Evolutionary conservation across 2,797 vertebrate species (phyloP).

Genomic region (Enteromius treurensis): DNA sequence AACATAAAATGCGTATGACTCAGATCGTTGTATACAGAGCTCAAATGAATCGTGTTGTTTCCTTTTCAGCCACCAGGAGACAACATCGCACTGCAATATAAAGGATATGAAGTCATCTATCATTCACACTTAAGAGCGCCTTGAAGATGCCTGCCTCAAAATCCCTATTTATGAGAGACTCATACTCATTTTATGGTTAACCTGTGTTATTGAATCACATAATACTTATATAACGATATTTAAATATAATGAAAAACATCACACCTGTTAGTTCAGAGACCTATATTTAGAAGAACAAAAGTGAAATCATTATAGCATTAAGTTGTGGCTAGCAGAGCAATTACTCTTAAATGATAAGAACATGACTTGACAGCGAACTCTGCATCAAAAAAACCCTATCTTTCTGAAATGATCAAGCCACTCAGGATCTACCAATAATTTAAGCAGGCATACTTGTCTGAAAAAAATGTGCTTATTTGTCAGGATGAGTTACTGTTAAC

Average conservation of each 20-base stretch:
- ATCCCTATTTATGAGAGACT: neutral
- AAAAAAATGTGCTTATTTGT: neutral
- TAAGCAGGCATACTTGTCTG: slow-evolving; percentile 6
- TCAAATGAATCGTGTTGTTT: neutral
- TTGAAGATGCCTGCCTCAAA: slow-evolving; percentile 1
- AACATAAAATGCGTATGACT: neutral
- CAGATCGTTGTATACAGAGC: neutral
- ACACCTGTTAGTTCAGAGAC: neutral
- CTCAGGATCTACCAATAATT: slow-evolving; percentile 5
- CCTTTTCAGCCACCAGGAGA: slow-evolving; percentile 8
- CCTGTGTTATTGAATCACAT: neutral
- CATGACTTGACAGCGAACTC: neutral
- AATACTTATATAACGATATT: neutral
- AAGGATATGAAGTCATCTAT: neutral
- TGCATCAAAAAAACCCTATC: neutral
- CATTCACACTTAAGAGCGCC: neutral
- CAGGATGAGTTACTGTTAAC: neutral
- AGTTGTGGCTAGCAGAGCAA: neutral
- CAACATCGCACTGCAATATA: neutral
- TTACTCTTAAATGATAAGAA: neutral
- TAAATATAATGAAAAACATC: neutral
- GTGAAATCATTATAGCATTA: neutral
- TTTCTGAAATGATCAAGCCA: slow-evolving; percentile 8
- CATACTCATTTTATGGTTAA: neutral
- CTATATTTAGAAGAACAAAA: neutral